These are phyloP conservation scores for Neoseiulus cucumeris DNA, from an alignment of 1,140 invertebrate genomes.

Conservation along the genomic window DNA sequence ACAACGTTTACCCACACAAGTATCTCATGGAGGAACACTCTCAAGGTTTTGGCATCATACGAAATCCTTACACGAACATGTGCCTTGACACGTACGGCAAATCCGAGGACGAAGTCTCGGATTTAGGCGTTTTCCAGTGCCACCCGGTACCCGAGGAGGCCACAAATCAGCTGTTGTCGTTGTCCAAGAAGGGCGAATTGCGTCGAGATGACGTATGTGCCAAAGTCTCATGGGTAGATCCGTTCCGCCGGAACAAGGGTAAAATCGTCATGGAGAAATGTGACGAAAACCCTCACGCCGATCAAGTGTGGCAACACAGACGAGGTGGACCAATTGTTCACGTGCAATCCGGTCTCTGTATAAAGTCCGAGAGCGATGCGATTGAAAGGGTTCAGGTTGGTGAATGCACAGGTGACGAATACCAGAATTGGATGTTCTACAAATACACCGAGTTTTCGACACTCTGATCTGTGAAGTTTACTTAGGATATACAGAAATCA, in stretches of 20 bases:
- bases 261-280: constrained; percentile 29
- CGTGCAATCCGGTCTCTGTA: constrained; percentile 22
- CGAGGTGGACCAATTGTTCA: constrained; percentile 25
- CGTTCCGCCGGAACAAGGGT: constrained; percentile 26
- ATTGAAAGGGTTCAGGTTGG: background rate
- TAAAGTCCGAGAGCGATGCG: constrained; percentile 18
- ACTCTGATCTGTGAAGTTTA: background rate
- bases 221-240: constrained; percentile 23
- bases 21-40: constrained; percentile 65
- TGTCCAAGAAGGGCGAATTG: constrained; percentile 46
- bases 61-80: constrained; percentile 34
- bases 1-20: constrained; percentile 83
- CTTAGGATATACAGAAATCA: no score
- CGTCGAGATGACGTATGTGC: constrained; percentile 55
- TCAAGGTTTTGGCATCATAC: constrained; percentile 43
- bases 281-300: constrained; percentile 21
- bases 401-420: background rate
- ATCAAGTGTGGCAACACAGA: constrained; percentile 37
- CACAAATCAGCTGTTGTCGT: constrained; percentile 31
- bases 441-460: background rate
- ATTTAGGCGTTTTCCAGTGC: constrained; percentile 51
- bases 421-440: background rate
- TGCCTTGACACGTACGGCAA: constrained; percentile 61
- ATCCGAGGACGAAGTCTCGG: constrained; percentile 43
- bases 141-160: background rate